These are phyloP conservation scores for Istiophorus platypterus DNA, from an alignment of 2,113 vertebrate genomes.

Conservation along the genomic window DNA sequence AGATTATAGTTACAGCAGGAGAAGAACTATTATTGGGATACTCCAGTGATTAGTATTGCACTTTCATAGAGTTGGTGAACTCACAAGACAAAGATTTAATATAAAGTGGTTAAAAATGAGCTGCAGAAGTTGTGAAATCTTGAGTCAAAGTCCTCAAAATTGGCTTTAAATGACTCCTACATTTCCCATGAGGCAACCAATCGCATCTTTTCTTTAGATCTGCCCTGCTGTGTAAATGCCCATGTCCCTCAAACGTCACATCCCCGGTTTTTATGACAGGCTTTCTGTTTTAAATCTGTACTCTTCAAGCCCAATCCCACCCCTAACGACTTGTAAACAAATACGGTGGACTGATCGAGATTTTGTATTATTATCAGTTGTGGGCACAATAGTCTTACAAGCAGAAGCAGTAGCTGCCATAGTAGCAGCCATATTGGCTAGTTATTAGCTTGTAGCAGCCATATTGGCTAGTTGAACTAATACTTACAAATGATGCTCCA, in stretches of 20 bases:
- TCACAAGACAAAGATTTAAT: not conserved
- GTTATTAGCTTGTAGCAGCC: not conserved
- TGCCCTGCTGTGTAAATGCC: not conserved
- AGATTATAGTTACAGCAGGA: not conserved
- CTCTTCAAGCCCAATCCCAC: not conserved
- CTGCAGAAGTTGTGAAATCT: not conserved
- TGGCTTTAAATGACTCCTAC: not conserved
- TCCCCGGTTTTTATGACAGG: no score
- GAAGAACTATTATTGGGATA: not conserved
- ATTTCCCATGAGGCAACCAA: conserved; percentile 1
- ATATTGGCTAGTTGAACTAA: not conserved
- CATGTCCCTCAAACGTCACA: no score
- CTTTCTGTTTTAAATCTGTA: not conserved
- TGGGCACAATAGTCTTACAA: not conserved
- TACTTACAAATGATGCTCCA: not conserved
- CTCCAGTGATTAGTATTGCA: not conserved
- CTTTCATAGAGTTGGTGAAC: not conserved
- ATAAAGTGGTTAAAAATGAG: not conserved
- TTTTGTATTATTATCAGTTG: not conserved
- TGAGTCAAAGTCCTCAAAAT: not conserved
- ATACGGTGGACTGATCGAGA: not conserved
- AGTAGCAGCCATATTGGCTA: no score
- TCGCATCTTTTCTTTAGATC: not conserved
- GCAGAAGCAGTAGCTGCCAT: not conserved
- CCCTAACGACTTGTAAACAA: not conserved